A percentile compares a stretch with the other conserved stretches of the same genome.
Conservation (phyloP, 2,888 invertebrate species). For the Pecten maximus region DNA sequence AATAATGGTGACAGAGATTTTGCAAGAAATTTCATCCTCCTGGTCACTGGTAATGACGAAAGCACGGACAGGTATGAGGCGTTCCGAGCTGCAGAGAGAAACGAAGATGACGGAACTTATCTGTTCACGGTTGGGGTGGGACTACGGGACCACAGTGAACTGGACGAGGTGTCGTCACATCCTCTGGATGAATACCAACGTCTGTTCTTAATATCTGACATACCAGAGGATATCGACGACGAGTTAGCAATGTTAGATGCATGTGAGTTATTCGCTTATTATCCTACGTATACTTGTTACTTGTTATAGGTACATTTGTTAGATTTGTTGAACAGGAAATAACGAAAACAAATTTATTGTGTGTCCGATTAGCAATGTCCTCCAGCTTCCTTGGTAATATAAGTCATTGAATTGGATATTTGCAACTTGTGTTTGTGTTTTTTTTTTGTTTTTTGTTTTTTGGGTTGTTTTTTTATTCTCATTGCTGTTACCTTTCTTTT, state of each 20-base stretch:
- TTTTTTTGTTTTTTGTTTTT: too few relatives aligned
- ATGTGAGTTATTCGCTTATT: background rate
- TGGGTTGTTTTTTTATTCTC: too few relatives aligned
- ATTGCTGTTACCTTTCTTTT: too few relatives aligned
- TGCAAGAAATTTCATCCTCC: slow-evolving; percentile 71
- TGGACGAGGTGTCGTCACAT: slow-evolving; percentile 53
- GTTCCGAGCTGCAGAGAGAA: slow-evolving; percentile 46
- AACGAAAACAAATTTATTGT: too few relatives aligned
- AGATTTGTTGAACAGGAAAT: too few relatives aligned
- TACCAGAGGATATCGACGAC: slow-evolving; percentile 8
- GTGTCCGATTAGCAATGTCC: too few relatives aligned
- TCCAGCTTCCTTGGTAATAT: too few relatives aligned
- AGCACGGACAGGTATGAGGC: slow-evolving; percentile 58
- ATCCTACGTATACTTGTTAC: too few relatives aligned
- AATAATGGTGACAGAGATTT: slow-evolving; percentile 70
- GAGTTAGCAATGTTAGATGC: background rate
- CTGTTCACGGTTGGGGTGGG: slow-evolving; percentile 58
- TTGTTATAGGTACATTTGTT: too few relatives aligned
- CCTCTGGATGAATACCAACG: slow-evolving; percentile 41
- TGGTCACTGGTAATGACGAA: slow-evolving; percentile 70
- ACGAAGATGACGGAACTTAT: slow-evolving; percentile 50
- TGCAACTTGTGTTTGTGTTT: too few relatives aligned
- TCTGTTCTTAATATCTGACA: background rate
- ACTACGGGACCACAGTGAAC: slow-evolving; percentile 51
- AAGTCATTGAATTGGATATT: too few relatives aligned